phyloP scores from a whole-genome alignment of 2,113 vertebrate genomes.

The Bos indicus region DNA sequence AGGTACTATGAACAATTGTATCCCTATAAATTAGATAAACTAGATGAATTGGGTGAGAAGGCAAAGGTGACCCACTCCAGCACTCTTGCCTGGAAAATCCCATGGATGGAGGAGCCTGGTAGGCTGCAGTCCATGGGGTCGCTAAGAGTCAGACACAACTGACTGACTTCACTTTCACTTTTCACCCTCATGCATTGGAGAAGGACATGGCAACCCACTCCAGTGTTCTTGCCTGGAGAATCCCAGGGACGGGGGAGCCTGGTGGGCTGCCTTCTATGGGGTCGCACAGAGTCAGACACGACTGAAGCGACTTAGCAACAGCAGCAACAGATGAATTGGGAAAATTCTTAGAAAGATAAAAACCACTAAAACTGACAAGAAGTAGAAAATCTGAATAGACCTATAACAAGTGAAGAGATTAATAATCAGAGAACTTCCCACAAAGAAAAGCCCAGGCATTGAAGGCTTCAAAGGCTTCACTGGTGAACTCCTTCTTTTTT shows the following conservation, averaged over 20 bases:
- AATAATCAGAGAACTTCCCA: background rate
- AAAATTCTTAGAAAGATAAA: background rate
- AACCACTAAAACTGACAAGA: background rate
- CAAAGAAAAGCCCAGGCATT: background rate
- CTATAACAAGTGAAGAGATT: background rate
- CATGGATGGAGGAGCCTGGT: too few species aligned
- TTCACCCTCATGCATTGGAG: too few species aligned
- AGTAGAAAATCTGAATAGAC: background rate
- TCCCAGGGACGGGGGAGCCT: too few species aligned
- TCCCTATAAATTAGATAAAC: background rate
- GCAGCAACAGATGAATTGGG: background rate
- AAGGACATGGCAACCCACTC: too few species aligned
- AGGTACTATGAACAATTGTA: background rate
- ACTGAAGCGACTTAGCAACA: too few species aligned
- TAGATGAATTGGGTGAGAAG: background rate
- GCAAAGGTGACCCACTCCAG: background rate
- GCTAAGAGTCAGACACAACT: accelerated
- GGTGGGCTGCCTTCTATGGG: too few species aligned
- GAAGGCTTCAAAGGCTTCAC: background rate
- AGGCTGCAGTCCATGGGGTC: too few species aligned
- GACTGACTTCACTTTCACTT: too few species aligned
- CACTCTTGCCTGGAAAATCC: background rate
- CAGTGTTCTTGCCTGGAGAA: too few species aligned
- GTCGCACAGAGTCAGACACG: accelerated
- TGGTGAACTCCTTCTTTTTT: background rate